Evolutionary conservation across 2,888 invertebrate species (phyloP).

Genomic region (Pecten maximus): DNA sequence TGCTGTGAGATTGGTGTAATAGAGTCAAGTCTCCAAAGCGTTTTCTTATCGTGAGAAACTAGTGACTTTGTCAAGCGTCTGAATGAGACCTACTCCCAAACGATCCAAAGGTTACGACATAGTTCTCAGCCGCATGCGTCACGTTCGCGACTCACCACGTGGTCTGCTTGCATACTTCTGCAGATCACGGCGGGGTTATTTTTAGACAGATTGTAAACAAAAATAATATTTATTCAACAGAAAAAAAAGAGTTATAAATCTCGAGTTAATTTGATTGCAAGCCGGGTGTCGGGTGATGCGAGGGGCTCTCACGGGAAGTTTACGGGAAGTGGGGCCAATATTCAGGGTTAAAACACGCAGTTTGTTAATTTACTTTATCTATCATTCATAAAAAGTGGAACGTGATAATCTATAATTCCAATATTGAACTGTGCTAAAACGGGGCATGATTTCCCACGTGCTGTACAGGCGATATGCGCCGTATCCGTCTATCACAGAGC

Average conservation of each 20-base stretch:
- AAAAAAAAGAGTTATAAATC: not conserved
- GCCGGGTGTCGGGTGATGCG: conserved; percentile 26
- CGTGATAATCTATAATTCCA: not conserved
- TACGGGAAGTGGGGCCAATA: not conserved
- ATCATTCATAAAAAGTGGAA: not conserved
- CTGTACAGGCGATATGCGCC: not conserved
- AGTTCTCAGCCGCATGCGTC: conserved; percentile 25
- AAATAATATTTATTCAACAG: conserved; percentile 30
- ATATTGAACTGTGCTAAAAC: conserved; percentile 12
- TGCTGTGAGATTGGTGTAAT: not conserved
- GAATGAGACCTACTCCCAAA: conserved; percentile 17
- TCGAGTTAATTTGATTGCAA: conserved; percentile 22
- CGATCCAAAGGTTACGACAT: conserved; percentile 25
- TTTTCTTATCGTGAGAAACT: conserved; percentile 17
- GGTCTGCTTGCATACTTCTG: conserved; percentile 4
- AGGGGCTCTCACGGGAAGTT: conserved; percentile 17
- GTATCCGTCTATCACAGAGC: not conserved
- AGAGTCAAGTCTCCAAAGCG: not conserved
- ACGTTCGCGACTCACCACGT: conserved; percentile 31
- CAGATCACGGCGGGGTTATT: conserved; percentile 20
- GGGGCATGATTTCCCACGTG: not conserved
- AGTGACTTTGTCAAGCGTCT: conserved; percentile 25
- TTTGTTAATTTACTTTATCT: not conserved
- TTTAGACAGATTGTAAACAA: conserved; percentile 31
- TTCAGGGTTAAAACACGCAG: not conserved